Base-by-base conservation (phyloP, 2,888 invertebrate genomes). In the Sinelater perroti region DNA sequence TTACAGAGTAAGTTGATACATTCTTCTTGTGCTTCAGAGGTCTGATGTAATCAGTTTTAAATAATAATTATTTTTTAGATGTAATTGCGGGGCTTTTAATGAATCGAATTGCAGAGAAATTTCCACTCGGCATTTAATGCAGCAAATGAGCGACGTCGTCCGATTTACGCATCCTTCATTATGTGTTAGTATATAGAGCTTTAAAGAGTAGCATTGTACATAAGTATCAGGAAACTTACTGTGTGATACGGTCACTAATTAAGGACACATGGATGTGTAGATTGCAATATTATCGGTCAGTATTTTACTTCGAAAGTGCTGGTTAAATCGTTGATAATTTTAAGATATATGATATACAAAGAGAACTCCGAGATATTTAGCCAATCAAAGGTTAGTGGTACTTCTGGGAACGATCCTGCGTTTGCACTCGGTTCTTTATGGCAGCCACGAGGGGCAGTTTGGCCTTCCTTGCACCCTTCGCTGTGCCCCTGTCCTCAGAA, bases 171-270 rank as follows among this genome's bases (percentile, higher is more conserved):
- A 51, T 47, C 47, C 60, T 49, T 52, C 57, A 64, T 64, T 65
- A n/a, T n/a, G 11, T 35, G 10, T 66, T 70, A 69, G 67, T 57
- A 58, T 67, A 67, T 58, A 72, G 70, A 72, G 72, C 73, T 72
- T 72, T 70, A 73, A 72, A 65, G 64, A 61, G 63, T 63, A 56
- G 61, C 56, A 54, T 53, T 70, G 70, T 73, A 72, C 57, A 72
- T 71, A 71, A 60, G 38, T 53, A 56, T 52, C 46, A 53, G 58
- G 53, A 49, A 56, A 51, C 51, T 63, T 63, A 64, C 62, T 63
- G 71, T 68, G 67, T 69, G 70, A 69, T 68, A 62, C 59, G 60
- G 53, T 55, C 58, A 58, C 57, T 31, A 52, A 30, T 47, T 11
- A 53, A 44, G 21, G 60, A 62, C 53, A 21, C 64, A 31, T 60